Evolutionary conservation across 1,140 invertebrate genomes (phyloP).

Genomic region (Polypedilum pembai): DNA sequence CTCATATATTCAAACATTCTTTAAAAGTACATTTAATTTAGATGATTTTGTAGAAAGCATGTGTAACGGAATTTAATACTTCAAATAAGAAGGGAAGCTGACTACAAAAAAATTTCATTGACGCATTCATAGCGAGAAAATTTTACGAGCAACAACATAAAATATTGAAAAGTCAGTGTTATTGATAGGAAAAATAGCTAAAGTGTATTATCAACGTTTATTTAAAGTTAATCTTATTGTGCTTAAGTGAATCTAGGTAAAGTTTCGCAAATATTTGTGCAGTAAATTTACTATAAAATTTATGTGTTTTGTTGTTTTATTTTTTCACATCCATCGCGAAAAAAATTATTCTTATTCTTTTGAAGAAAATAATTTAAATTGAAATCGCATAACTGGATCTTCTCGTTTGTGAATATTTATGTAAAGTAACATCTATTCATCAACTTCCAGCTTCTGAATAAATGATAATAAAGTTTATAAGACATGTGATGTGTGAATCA

Average conservation of each 20-base stretch:
- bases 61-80: too few species aligned
- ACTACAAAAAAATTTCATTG: too few species aligned
- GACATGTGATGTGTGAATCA: conserved; percentile 5
- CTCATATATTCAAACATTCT: too few species aligned
- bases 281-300: background rate
- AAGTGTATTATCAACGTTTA: background rate
- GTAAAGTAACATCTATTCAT: background rate
- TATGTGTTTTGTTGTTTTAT: conserved; percentile 22
- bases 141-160: background rate
- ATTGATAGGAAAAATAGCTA: background rate
- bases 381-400: conserved; percentile 10
- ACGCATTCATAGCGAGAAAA: background rate
- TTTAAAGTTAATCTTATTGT: background rate
- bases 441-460: background rate
- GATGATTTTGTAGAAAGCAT: too few species aligned
- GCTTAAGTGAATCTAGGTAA: background rate
- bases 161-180: conserved; percentile 12
- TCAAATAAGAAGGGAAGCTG: too few species aligned
- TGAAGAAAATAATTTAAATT: background rate
- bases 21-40: too few species aligned
- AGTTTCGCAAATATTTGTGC: background rate
- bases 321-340: conserved; percentile 7
- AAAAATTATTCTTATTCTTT: background rate
- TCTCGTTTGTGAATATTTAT: conserved; percentile 2
- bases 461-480: background rate